These are phyloP conservation scores for Crotophaga sulcirostris DNA, from an alignment of 2,113 vertebrate species.

Conservation along the genomic window DNA sequence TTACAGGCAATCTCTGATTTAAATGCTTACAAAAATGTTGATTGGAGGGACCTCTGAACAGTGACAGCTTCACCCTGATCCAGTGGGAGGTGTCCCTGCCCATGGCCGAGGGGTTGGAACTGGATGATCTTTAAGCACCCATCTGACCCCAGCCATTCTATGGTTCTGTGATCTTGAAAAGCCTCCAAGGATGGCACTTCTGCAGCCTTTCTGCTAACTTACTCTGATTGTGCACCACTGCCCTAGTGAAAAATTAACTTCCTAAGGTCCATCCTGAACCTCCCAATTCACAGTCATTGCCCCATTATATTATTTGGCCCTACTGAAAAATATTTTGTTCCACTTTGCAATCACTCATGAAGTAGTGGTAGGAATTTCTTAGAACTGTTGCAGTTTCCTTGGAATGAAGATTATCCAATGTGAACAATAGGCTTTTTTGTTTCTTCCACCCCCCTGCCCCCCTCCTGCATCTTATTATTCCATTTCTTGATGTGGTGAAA, in stretches of 20 bases:
- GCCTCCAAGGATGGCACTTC: neutral
- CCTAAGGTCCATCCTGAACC: neutral
- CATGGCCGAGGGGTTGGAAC: too few relatives aligned
- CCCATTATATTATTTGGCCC: neutral
- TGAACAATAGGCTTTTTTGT: conserved; percentile 6
- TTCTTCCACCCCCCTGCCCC: neutral
- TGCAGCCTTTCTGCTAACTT: neutral
- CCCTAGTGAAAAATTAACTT: neutral
- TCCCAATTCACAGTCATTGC: neutral
- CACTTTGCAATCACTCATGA: neutral
- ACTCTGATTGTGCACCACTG: neutral
- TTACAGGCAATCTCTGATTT: neutral
- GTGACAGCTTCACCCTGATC: neutral
- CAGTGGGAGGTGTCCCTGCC: too few relatives aligned
- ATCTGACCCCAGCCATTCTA: too few relatives aligned
- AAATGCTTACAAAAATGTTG: neutral
- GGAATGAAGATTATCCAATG: conserved; percentile 14
- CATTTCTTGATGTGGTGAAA: neutral
- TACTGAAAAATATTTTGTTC: neutral
- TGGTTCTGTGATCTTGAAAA: neutral
- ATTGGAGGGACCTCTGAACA: neutral
- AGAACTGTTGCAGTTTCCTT: conserved; percentile 19
- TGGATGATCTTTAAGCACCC: too few relatives aligned
- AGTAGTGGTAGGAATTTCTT: conserved; percentile 35
- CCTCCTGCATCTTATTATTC: neutral